Evolutionary conservation across 2,113 vertebrate genomes (phyloP).

Genomic region (Pygoscelis adeliae): DNA sequence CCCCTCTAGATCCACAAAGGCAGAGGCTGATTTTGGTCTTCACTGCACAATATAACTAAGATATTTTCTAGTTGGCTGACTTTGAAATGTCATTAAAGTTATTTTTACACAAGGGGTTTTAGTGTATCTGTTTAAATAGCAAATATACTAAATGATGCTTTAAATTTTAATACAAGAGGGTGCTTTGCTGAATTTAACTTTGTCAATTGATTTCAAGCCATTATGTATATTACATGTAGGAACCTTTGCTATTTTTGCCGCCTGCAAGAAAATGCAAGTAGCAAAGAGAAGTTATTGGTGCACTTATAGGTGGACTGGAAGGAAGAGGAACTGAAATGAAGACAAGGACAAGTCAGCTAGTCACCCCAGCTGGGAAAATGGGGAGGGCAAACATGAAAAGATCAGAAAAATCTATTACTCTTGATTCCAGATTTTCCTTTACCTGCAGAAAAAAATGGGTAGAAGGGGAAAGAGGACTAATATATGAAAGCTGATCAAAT

Average conservation of each 20-base stretch:
- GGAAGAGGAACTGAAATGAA: neutral
- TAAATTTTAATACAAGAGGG: conserved; percentile 33
- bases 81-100: neutral
- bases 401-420: neutral
- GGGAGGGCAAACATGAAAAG: neutral
- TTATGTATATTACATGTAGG: neutral
- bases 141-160: neutral
- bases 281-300: neutral
- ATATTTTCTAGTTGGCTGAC: neutral
- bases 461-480: neutral
- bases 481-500: neutral
- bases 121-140: neutral
- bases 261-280: neutral
- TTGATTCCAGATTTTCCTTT: neutral
- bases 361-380: neutral
- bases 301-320: neutral
- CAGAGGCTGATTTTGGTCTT: neutral
- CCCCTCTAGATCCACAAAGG: neutral
- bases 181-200: neutral
- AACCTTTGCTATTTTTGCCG: neutral
- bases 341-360: neutral
- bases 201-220: neutral
- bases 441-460: neutral
- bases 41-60: neutral
- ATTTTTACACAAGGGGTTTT: neutral